Base-by-base conservation (phyloP, 2,113 vertebrate species). In the Tetrao urogallus region DNA sequence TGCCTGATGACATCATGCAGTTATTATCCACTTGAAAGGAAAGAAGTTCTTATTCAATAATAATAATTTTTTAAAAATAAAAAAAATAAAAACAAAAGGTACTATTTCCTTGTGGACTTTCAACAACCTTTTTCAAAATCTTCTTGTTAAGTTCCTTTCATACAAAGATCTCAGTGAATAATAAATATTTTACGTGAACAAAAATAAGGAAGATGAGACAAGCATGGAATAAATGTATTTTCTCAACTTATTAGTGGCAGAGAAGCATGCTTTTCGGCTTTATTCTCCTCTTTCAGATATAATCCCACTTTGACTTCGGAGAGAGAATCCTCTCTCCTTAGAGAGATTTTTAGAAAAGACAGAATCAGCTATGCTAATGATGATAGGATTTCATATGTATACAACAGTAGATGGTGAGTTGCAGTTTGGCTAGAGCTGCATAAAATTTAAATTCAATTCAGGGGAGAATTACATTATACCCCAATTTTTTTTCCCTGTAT, bases 201-300 rank as follows among this genome's bases (percentile, higher is more conserved):
- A 58, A 92, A 82, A 73, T 56, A 82, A 65, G 18, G 48, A 90
- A 34, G 20, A 90, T 63, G n/a, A n/a, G 20, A 81, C 86, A 87
- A 94, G 75, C 47, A 88, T 24, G n/a, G 34, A 43, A 78, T 90
- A 86, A 93, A 86, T 90, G 0, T 92, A 28, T 88, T 82, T 74
- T 63, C 73, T 84, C 73, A 92, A 72, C 61, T 92, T 80, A 75
- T 93, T 86, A 89, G 34, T 54, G 48, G 61, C 27, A 79, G 36
- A 86, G 56, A 69, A 78, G 40, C 13, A 88, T 82, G n/a, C 20
- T 48, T 86, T 84, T 69, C 64, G 58, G 45, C 40, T 90, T 93
- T 90, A 92, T 92, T 83, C 66, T 93, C 2, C 36, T 78, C 70
- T 92, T 63, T 86, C 90, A 94, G 63, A 93, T 92, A 84, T 90